These are phyloP conservation scores for Euglossa dilemma DNA, from an alignment of 1,140 invertebrate species.

Conservation along the genomic window DNA sequence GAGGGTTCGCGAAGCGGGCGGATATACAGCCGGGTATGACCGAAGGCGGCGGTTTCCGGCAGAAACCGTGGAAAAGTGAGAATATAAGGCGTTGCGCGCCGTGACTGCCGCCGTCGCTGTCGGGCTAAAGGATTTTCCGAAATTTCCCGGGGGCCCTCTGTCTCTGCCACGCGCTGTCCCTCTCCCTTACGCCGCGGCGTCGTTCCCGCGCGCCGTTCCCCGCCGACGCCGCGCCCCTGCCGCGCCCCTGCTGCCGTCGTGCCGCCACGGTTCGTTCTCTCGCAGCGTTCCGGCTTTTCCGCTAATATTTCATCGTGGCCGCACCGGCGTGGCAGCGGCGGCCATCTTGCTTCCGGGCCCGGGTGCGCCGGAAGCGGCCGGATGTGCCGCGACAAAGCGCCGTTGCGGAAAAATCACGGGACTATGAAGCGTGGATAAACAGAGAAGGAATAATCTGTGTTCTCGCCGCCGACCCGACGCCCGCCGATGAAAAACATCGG, in stretches of 20 bases:
- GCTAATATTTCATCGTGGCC: constrained; percentile 80
- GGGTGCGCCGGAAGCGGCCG: constrained; percentile 76
- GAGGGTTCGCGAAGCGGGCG: constrained; percentile 9
- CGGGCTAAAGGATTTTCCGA: constrained; percentile 72
- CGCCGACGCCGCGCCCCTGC: too few species aligned
- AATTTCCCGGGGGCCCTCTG: constrained; percentile 77
- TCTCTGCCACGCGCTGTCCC: constrained; percentile 48
- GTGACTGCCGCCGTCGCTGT: constrained; percentile 35
- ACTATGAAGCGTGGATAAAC: constrained; percentile 79
- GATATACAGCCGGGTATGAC: constrained; percentile 34
- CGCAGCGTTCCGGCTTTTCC: constrained; percentile 74
- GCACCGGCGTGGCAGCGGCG: constrained; percentile 66
- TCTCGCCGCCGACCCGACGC: constrained; percentile 29
- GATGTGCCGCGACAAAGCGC: constrained; percentile 80
- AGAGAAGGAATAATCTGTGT: constrained; percentile 64
- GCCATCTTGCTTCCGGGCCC: constrained; percentile 81
- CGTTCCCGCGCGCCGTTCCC: too few species aligned
- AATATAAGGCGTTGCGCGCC: constrained; percentile 62
- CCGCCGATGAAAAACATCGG: constrained; percentile 47
- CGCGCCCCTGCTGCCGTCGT: too few species aligned
- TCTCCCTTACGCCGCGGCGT: not conserved
- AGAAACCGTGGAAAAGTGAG: constrained; percentile 61
- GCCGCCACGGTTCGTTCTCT: not conserved
- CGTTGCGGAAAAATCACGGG: constrained; percentile 79
- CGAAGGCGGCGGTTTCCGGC: constrained; percentile 48